These are phyloP conservation scores for Sisyra terminalis DNA, from an alignment of 2,888 invertebrate genomes.

Conservation along the genomic window DNA sequence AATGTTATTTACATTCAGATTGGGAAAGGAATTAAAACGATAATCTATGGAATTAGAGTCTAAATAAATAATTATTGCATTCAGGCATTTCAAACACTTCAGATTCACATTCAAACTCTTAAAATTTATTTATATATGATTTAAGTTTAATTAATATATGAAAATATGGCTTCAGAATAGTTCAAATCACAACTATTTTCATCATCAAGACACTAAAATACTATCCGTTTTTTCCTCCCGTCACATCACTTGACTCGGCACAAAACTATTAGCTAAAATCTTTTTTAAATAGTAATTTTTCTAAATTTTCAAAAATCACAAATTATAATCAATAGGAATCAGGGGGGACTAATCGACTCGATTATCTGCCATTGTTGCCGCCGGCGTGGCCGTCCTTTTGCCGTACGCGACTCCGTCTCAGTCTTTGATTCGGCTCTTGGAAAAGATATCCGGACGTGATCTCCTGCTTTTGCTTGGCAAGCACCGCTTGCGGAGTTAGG, in stretches of 20 bases:
- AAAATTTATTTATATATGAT: no score
- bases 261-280: background rate
- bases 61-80: no score
- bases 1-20: no score
- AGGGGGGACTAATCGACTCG: background rate
- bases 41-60: no score
- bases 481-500: constrained; percentile 47
- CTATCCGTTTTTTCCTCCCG: no score
- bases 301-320: constrained; percentile 1
- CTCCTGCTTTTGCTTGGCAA: constrained; percentile 18
- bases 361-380: constrained; percentile 9
- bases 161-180: no score
- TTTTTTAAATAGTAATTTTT: background rate
- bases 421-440: constrained; percentile 17
- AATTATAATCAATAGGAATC: background rate
- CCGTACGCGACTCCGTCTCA: constrained; percentile 12
- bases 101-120: no score
- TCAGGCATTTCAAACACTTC: no score
- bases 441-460: constrained; percentile 14
- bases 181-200: no score
- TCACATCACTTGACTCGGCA: background rate
- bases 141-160: no score
- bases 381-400: background rate
- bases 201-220: no score
- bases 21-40: no score